phyloP scores from a whole-genome alignment of 2,113 vertebrate genomes.

The Festucalex cinctus region DNA sequence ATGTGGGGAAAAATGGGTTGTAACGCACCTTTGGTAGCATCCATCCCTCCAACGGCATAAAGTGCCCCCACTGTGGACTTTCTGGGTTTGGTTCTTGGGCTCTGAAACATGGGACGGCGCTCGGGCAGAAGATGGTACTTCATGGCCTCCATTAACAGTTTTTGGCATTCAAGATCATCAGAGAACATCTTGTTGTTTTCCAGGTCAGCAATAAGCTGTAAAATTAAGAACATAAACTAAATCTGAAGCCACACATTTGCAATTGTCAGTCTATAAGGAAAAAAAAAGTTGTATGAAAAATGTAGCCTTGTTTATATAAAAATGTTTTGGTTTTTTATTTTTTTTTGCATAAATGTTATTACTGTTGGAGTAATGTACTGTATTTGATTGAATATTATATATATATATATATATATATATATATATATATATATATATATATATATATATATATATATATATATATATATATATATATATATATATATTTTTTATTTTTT shows the following conservation, averaged over 20 bases:
- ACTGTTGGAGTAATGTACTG: too few species aligned
- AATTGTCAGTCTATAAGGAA: too few species aligned
- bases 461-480: too few species aligned
- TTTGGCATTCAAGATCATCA: conserved; percentile 91
- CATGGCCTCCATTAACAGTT: conserved; percentile 97
- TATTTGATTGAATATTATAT: too few species aligned
- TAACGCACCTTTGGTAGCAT: conserved; percentile 84
- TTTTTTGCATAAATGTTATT: too few species aligned
- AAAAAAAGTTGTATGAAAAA: too few species aligned
- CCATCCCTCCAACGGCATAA: conserved; percentile 95
- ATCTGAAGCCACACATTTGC: not conserved
- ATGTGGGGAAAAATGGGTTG: not conserved
- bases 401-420: too few species aligned
- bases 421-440: too few species aligned
- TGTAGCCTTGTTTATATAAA: too few species aligned
- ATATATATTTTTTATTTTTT: too few species aligned
- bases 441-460: too few species aligned
- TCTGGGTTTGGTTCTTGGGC: conserved; percentile 92
- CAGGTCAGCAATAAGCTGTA: conserved; percentile 89
- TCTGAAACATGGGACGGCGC: conserved; percentile 90
- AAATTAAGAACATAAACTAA: not conserved
- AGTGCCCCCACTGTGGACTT: conserved; percentile 96
- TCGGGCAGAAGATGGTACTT: conserved; percentile 96
- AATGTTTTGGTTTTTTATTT: too few species aligned
- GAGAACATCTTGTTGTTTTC: conserved; percentile 95